Evolutionary conservation across 2,797 vertebrate species (phyloP).

Genomic region (Zalophus californianus): DNA sequence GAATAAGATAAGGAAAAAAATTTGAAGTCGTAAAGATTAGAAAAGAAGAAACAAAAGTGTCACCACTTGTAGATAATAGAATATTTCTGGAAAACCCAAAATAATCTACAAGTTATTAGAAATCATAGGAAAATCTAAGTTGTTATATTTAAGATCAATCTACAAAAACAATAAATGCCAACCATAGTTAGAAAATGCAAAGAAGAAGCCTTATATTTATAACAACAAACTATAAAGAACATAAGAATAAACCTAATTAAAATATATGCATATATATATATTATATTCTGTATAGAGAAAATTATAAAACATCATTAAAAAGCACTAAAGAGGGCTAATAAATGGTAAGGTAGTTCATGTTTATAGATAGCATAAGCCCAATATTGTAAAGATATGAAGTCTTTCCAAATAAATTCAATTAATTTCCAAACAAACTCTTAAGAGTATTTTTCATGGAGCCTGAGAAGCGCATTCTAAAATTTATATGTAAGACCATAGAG

Average conservation of each 20-base stretch:
- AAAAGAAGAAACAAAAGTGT: neutral
- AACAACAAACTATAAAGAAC: neutral
- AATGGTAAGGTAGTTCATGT: neutral
- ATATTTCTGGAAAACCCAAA: neutral
- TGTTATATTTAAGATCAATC: neutral
- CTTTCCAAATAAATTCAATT: neutral
- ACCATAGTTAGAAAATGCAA: neutral
- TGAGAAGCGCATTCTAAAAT: constrained; percentile 35
- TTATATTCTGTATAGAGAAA: neutral
- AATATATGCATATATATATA: neutral
- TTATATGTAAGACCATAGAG: neutral
- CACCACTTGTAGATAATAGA: neutral
- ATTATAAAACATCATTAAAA: neutral
- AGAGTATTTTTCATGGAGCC: neutral
- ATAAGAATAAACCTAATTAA: neutral
- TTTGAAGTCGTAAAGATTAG: neutral
- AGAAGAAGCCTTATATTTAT: neutral
- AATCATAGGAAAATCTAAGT: neutral
- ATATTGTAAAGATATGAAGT: neutral
- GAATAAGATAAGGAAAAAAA: neutral
- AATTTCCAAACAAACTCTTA: neutral
- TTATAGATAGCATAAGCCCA: neutral
- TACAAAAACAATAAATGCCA: neutral
- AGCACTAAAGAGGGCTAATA: neutral
- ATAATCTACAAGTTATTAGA: neutral